Evolutionary conservation across 2,888 invertebrate genomes (phyloP).

Genomic region (Lithosia quadra): DNA sequence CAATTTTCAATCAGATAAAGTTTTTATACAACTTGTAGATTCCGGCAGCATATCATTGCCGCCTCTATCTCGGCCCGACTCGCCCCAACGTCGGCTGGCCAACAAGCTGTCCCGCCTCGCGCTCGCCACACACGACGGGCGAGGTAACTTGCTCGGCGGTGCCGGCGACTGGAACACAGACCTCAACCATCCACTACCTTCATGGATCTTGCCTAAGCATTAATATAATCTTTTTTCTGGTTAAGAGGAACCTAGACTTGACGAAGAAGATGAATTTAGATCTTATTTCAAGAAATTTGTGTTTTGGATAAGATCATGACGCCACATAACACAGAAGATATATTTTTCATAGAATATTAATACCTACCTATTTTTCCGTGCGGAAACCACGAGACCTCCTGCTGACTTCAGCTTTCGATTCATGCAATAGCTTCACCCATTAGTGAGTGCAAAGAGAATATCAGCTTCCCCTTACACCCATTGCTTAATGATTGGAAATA

Average conservation of each 20-base stretch:
- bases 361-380: no score
- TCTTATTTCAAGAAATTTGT: no score
- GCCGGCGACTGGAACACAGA: slow-evolving; percentile 90
- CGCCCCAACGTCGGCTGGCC: slow-evolving; percentile 89
- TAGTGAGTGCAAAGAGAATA: no score
- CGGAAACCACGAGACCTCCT: no score
- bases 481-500: no score
- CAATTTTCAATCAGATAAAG: neutral
- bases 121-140: slow-evolving; percentile 95
- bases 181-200: slow-evolving; percentile 70
- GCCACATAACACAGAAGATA: no score
- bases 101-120: slow-evolving; percentile 95
- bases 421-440: no score
- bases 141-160: slow-evolving; percentile 94
- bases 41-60: slow-evolving; percentile 82
- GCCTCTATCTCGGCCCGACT: slow-evolving; percentile 81
- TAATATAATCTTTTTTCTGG: slow-evolving; percentile 34
- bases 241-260: neutral
- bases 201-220: slow-evolving; percentile 80
- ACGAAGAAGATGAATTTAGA: neutral
- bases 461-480: no score
- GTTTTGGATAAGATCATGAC: no score
- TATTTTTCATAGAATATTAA: no score
- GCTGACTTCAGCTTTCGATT: no score
- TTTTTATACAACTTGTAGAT: slow-evolving; percentile 57